phyloP scores from a whole-genome alignment of 1,140 invertebrate genomes.

The Mamestra configurata region DNA sequence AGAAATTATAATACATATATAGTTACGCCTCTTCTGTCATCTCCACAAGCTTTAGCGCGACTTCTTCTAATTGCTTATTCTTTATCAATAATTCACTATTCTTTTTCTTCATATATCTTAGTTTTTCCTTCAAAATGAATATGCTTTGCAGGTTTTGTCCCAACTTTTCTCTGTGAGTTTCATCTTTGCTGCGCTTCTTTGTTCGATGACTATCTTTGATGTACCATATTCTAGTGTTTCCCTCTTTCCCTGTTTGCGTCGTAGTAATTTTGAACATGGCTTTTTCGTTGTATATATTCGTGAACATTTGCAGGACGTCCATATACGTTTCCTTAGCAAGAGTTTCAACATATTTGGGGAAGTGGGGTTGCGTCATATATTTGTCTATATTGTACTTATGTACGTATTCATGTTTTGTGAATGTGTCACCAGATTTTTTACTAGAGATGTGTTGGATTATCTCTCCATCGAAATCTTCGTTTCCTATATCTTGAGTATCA shows the following conservation, averaged over 20 bases:
- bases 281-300: slow-evolving; percentile 55
- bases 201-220: slow-evolving; percentile 19
- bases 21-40: background rate
- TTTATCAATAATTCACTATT: slow-evolving; percentile 48
- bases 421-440: slow-evolving; percentile 24
- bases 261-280: slow-evolving; percentile 61
- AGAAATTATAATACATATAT: background rate
- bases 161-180: slow-evolving; percentile 23
- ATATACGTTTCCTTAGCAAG: slow-evolving; percentile 52
- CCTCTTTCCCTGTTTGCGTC: slow-evolving; percentile 53
- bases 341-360: slow-evolving; percentile 56
- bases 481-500: slow-evolving; percentile 5
- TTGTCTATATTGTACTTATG: slow-evolving; percentile 58
- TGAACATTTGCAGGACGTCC: slow-evolving; percentile 54
- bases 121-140: slow-evolving; percentile 48
- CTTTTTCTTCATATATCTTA: slow-evolving; percentile 34
- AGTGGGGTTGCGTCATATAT: slow-evolving; percentile 56
- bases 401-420: slow-evolving; percentile 57
- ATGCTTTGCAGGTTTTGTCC: slow-evolving; percentile 17
- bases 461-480: slow-evolving; percentile 18
- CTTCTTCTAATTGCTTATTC: slow-evolving; percentile 52
- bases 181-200: slow-evolving; percentile 10
- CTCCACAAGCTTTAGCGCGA: slow-evolving; percentile 26
- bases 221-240: slow-evolving; percentile 55
- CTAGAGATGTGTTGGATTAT: slow-evolving; percentile 12